Base-by-base conservation (phyloP, 2,888 invertebrate genomes). In the Eristalis tenax region DNA sequence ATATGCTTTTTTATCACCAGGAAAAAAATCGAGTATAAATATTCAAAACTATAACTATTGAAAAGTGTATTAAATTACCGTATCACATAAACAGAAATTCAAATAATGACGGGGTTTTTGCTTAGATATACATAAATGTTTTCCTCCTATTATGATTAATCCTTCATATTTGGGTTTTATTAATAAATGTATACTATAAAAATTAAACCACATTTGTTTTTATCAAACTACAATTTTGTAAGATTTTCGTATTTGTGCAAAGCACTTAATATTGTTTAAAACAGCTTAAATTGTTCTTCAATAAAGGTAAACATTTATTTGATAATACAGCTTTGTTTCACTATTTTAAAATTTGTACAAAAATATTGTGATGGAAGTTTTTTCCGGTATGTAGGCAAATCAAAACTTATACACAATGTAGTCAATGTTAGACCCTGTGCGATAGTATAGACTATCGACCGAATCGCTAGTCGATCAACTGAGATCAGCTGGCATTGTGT, bases 221-320 rank as follows among this genome's bases (percentile, higher is more conserved):
- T 64, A 85, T 84, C 81, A 64, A 73, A 73, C 71, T 77, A 68
- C 73, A 71, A 81, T 85, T 81, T 81, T 85, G 61, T 85, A 85
- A 80, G 76, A 75, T 73, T 85, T 76, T 56, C 71, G 80, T 64
- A 78, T 69, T 66, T 73, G 81, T 82, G 85, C 85, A 40, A 78
- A 75, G 82, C 85, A 82, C 77, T 77, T 82, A 68, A 75, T 77
- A 73, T 82, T 86, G 56, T 86, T 82, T 86, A 28, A 78, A 86
- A 86, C 81, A 78, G 85, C 85, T 86, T 82, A 82, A 78, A 86
- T 70, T 82, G 73, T 78, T 86, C 78, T 74, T 86, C 82, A 86
- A 86, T 86, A 85, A 86, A 86, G 73, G 59, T 74, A 78, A 86
- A 71, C 78, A 56, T 85, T 85, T 43, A 79, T 84, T 85, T 85